phyloP scores from a whole-genome alignment of 2,113 vertebrate genomes.

The Pipa parva region DNA sequence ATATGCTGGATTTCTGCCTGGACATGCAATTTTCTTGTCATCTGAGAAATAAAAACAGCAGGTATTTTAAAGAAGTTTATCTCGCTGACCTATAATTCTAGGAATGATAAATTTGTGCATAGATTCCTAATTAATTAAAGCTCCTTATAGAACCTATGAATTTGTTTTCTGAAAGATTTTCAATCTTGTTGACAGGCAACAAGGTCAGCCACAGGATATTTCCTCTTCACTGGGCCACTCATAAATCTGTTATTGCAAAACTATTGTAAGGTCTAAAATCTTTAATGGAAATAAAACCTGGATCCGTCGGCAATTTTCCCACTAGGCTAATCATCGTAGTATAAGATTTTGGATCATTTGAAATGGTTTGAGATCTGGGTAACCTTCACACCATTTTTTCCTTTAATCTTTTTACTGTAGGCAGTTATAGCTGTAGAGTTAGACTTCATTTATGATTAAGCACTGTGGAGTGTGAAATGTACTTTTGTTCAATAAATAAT shows the following conservation, averaged over 20 bases:
- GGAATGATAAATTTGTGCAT: constrained; percentile 17
- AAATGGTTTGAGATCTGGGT: no score
- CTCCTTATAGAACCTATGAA: constrained; percentile 31
- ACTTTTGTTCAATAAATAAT: no score
- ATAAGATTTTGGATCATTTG: no score
- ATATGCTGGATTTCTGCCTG: constrained; percentile 13
- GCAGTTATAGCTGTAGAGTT: no score
- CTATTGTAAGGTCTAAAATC: constrained; percentile 7
- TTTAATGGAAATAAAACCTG: constrained; percentile 19
- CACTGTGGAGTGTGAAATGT: no score
- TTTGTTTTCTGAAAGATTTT: constrained; percentile 33
- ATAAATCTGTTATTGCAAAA: constrained; percentile 11
- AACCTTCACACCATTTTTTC: no score
- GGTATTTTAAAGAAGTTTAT: constrained; percentile 5
- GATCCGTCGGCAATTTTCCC: no score
- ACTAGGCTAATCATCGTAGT: no score
- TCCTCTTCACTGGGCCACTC: constrained; percentile 2
- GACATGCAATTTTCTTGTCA: constrained; percentile 31
- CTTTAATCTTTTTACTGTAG: no score
- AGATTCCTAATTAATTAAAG: constrained; percentile 34
- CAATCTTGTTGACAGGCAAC: constrained; percentile 33
- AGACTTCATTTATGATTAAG: no score
- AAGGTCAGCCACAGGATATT: constrained; percentile 21
- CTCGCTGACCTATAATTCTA: constrained; percentile 26
- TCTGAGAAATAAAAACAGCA: constrained; percentile 12